These are phyloP conservation scores for Hippocampus zosterae DNA, from an alignment of 2,113 vertebrate species.

Conservation along the genomic window DNA sequence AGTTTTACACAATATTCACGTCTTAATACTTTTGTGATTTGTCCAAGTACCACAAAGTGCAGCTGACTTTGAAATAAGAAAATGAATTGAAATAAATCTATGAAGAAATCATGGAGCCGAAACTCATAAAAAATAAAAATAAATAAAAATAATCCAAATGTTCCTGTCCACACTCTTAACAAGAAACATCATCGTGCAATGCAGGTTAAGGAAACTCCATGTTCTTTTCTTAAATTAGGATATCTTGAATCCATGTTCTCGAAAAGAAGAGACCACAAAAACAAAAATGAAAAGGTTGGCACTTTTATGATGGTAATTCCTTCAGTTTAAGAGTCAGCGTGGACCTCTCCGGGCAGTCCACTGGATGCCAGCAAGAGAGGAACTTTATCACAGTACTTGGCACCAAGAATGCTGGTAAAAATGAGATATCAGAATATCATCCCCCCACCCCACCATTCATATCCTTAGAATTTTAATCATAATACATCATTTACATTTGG, in stretches of 20 bases:
- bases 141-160: constrained; percentile 28
- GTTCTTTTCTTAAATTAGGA: constrained; percentile 53
- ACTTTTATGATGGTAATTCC: constrained; percentile 75
- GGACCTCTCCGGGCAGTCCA: constrained; percentile 62
- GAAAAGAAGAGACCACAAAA: constrained; percentile 62
- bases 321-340: constrained; percentile 65
- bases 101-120: constrained; percentile 52
- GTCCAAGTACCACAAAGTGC: constrained; percentile 72
- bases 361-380: constrained; percentile 65
- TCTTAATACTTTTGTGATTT: constrained; percentile 62
- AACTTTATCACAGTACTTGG: constrained; percentile 79
- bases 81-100: constrained; percentile 31
- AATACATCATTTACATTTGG: constrained; percentile 75
- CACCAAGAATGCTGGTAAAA: constrained; percentile 81
- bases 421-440: constrained; percentile 77
- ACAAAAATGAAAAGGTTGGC: constrained; percentile 71
- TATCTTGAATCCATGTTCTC: constrained; percentile 63
- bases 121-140: constrained; percentile 40
- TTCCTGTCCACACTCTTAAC: constrained; percentile 45
- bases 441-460: constrained; percentile 59
- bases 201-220: constrained; percentile 58
- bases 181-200: constrained; percentile 26
- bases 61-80: constrained; percentile 55
- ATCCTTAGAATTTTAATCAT: constrained; percentile 74
- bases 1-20: constrained; percentile 70